Base-by-base conservation (phyloP, 2,797 vertebrate genomes). In the Lindbergichthys nudifrons region DNA sequence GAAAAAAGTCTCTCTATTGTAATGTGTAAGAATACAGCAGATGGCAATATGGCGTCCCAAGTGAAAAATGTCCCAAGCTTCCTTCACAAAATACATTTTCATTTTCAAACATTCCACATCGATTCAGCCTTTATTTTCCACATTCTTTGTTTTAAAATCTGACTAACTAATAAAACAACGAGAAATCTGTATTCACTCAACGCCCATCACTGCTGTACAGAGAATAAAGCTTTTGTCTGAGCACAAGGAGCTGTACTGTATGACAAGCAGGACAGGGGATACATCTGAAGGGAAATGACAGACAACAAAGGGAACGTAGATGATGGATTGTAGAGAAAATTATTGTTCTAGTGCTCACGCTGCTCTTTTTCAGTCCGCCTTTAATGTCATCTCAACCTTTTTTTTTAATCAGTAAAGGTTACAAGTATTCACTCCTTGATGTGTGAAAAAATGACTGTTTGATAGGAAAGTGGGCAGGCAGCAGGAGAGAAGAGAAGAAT, bases 391-490 rank as follows among this genome's bases (percentile, higher is more conserved):
- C 11, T 51, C 21, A 5, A 32, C 58, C 7, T 48, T 66, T 76
- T 75, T 75, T 58, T 10, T 72, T 53, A 10, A 18, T 52, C 18
- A 50, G 57, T 3, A 36, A 60, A 68, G 59, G 26, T 73, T 66
- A 46, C 61, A 77, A 51, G 51, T 23, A 30, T 57, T 58, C 23
- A 36, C 11, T 41, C 2, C 2, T 8, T 48, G 21, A 73, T 46
- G 5, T 19, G 6, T 42, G 23, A 36, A 53, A 65, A 56, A 64
- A 62, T 30, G 0, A 41, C 1, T 10, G 15, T 26, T 23, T 42
- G 11, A 69, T 42, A 16, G 12, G 48, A 53, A 73, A 54, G 41
- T n/a, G n/a, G 11, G 26, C 43, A 52, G 36, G 64, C 70, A 16
- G 59, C 14, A 50, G 41, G 16, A n/a, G 26, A 41, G 19, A 21